Evolutionary conservation across 2,113 vertebrate species (phyloP).

Genomic region (Micronisus gabar): DNA sequence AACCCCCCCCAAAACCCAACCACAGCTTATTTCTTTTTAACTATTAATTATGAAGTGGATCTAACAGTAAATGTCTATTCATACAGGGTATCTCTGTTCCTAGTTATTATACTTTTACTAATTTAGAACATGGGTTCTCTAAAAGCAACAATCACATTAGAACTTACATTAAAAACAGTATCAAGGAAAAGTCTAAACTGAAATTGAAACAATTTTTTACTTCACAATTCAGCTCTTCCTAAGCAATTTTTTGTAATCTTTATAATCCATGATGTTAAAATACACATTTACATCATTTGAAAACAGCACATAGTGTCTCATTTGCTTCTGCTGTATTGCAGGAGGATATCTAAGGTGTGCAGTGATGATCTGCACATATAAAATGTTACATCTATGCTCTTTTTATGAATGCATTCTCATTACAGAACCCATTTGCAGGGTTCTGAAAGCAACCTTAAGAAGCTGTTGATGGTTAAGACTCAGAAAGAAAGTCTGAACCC

Average conservation of each 20-base stretch:
- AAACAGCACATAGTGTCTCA: not conserved
- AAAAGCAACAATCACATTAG: accelerated
- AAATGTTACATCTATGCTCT: not conserved
- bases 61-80: not conserved
- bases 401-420: not conserved
- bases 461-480: not conserved
- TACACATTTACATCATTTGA: not conserved
- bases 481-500: not conserved
- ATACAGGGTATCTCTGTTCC: not conserved
- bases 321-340: not conserved
- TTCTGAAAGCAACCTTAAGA: not conserved
- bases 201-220: not conserved
- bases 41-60: not conserved
- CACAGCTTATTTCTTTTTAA: not conserved
- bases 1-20: no score
- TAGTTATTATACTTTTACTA: not conserved
- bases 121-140: not conserved
- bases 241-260: not conserved
- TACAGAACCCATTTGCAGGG: not conserved
- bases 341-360: not conserved
- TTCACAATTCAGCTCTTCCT: not conserved
- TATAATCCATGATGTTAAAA: not conserved
- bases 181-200: not conserved
- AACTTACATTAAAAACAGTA: not conserved
- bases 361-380: not conserved